These are phyloP conservation scores for Drosophila atripex DNA, from an alignment of 2,888 invertebrate species.

Conservation along the genomic window DNA sequence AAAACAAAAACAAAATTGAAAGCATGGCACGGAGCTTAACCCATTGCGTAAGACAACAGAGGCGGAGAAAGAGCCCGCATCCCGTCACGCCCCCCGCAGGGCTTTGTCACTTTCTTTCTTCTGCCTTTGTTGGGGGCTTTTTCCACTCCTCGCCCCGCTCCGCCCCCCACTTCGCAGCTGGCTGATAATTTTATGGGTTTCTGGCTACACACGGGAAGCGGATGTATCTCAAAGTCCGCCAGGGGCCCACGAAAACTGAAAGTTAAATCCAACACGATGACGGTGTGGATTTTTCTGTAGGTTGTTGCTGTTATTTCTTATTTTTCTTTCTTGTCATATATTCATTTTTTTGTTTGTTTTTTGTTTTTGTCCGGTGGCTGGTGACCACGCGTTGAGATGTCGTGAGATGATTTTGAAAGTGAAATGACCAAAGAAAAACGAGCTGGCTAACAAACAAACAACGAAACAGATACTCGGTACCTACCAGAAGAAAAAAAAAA, in stretches of 20 bases:
- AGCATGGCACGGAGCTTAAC: conserved; percentile 52
- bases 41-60: conserved; percentile 64
- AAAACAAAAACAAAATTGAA: conserved; percentile 32
- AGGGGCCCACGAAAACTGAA: conserved; percentile 71
- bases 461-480: conserved; percentile 12
- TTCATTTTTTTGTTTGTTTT: conserved; percentile 3
- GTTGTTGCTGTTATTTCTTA: conserved; percentile 21
- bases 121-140: conserved; percentile 27
- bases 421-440: conserved; percentile 68
- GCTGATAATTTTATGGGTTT: conserved; percentile 70
- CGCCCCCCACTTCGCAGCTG: conserved; percentile 58
- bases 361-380: conserved; percentile 29
- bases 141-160: conserved; percentile 40
- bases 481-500: conserved; percentile 12
- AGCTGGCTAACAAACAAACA: conserved; percentile 35
- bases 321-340: conserved; percentile 47
- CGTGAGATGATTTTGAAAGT: conserved; percentile 76
- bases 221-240: conserved; percentile 57
- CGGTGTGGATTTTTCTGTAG: conserved; percentile 54
- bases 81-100: conserved; percentile 12
- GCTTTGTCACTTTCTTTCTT: conserved; percentile 64
- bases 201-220: conserved; percentile 73
- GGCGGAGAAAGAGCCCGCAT: conserved; percentile 4
- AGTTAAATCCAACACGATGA: conserved; percentile 70
- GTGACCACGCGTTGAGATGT: conserved; percentile 54